phyloP scores from a whole-genome alignment of 2,888 invertebrate species.

The Drosophila koepferae region DNA sequence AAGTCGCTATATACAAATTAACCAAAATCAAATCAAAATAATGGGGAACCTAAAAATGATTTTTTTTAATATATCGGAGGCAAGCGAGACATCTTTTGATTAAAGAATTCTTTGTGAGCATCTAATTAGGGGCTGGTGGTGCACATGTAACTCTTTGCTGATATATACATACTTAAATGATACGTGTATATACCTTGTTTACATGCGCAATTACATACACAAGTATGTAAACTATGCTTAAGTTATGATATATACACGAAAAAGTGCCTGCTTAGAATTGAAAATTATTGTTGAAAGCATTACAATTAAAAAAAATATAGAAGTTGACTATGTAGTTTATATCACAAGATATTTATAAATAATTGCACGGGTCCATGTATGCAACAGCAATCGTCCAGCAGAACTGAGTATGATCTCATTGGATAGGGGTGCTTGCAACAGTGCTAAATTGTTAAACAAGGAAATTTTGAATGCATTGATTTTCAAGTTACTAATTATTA shows the following conservation, averaged over 20 bases:
- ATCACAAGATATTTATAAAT: slow-evolving; percentile 20
- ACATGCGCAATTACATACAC: slow-evolving; percentile 30
- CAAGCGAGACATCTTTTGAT: slow-evolving; percentile 37
- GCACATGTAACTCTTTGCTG: slow-evolving; percentile 28
- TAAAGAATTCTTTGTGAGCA: slow-evolving; percentile 33
- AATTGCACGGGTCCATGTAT: background rate
- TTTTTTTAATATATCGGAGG: slow-evolving; percentile 23
- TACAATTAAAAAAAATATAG: slow-evolving; percentile 36
- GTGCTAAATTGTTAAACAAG: slow-evolving; percentile 58
- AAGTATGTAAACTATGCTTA: slow-evolving; percentile 41
- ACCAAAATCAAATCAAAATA: slow-evolving; percentile 66
- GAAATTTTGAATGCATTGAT: slow-evolving; percentile 56
- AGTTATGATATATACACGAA: slow-evolving; percentile 44
- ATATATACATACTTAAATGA: background rate
- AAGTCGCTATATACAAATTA: slow-evolving; percentile 68
- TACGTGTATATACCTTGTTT: background rate
- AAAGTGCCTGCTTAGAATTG: slow-evolving; percentile 63
- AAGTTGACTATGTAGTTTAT: slow-evolving; percentile 46
- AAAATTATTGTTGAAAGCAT: slow-evolving; percentile 34
- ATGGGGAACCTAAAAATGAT: slow-evolving; percentile 14
- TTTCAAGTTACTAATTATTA: slow-evolving; percentile 76
- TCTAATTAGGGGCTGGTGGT: slow-evolving; percentile 30
- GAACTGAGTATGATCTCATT: slow-evolving; percentile 64
- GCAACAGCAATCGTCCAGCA: slow-evolving; percentile 7
- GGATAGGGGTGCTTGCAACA: slow-evolving; percentile 35